Percentiles rank a stretch among this genome's conserved stretches.
phyloP scores from a whole-genome alignment of 2,797 vertebrate species.

The Miichthys miiuy region DNA sequence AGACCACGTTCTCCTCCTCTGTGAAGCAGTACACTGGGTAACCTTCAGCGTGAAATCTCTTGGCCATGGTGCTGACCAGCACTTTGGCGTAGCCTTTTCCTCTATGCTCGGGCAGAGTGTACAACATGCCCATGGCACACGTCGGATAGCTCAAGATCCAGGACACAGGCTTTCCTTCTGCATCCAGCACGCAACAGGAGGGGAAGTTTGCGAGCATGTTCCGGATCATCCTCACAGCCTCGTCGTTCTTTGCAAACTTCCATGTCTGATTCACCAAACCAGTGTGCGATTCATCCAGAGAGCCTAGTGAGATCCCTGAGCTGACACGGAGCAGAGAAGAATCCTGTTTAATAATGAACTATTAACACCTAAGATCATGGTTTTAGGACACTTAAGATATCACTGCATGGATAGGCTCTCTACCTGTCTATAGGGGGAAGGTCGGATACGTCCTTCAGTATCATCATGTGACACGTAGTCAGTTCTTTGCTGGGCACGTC shows the following conservation, averaged over 20 bases:
- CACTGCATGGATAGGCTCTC: neutral
- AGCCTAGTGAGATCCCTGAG: conserved; percentile 54
- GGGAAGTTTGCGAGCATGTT: conserved; percentile 70
- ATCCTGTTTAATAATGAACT: neutral
- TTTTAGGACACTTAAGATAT: neutral
- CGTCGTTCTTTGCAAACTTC: conserved; percentile 68
- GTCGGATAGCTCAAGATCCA: conserved; percentile 74
- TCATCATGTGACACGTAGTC: conserved; percentile 64
- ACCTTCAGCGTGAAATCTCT: conserved; percentile 64
- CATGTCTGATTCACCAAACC: conserved; percentile 65
- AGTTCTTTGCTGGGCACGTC: neutral
- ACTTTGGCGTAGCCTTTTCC: conserved; percentile 79
- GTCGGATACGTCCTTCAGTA: conserved; percentile 52
- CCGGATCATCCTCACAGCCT: conserved; percentile 44
- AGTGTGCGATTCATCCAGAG: conserved; percentile 68
- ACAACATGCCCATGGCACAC: conserved; percentile 71
- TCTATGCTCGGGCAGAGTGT: conserved; percentile 79
- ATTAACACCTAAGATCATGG: neutral
- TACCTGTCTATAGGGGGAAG: conserved; percentile 66
- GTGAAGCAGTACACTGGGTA: conserved; percentile 75
- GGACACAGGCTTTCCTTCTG: conserved; percentile 63
- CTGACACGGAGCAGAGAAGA: conserved; percentile 44
- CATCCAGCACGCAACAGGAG: conserved; percentile 70
- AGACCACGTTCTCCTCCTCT: conserved; percentile 75
- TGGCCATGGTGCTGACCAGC: conserved; percentile 69